Evolutionary conservation across 2,888 invertebrate genomes (phyloP), one percentile per base, ranked within the genome.

Genomic region (Chrysodeixis includens): DNA sequence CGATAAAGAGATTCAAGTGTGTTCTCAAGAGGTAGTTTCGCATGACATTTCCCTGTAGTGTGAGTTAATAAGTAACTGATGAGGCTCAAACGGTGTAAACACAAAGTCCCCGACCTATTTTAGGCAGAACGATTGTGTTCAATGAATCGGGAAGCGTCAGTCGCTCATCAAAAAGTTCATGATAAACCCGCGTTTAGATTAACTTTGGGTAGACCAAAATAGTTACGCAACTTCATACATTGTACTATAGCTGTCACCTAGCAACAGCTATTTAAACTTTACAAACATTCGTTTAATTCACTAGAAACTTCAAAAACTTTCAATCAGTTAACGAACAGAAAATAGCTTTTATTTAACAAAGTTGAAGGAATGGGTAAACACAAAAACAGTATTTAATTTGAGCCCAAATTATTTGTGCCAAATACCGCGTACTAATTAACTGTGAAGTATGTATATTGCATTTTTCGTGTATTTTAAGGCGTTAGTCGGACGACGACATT

Each of bases 391-490:
- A 66, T 49, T 46, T 40, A 46, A 53, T 51, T 62, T 49, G 52
- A 62, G 40, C 6, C 55, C 30, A 61, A 63, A 65, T 73, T 35
- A 61, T 62, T 58, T 63, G 69, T 66, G 74, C 62, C 63, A 76
- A 78, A 76, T 76, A 59, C 74, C 61, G 20, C 56, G 54, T 44
- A 63, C 59, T 77, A 69, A 78, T 76, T 69, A 75, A 58, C 49
- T 14, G 62, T 58, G 52, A 74, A 74, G 58, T 66, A 69, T 51
- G 35, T 56, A 61, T 56, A 65, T 51, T 62, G 78, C 53, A 70
- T 20, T 60, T 78, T 74, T 76, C n/a, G 20, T 55, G 51, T 57
- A 74, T 78, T 66, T 71, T 63, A 20, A 56, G 60, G 30, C 40
- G 55, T 46, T 66, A 26, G 46, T 57, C 57, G 58, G 66, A 52